Evolutionary conservation across 1,140 invertebrate genomes (phyloP).

Genomic region (Aplysia californica): DNA sequence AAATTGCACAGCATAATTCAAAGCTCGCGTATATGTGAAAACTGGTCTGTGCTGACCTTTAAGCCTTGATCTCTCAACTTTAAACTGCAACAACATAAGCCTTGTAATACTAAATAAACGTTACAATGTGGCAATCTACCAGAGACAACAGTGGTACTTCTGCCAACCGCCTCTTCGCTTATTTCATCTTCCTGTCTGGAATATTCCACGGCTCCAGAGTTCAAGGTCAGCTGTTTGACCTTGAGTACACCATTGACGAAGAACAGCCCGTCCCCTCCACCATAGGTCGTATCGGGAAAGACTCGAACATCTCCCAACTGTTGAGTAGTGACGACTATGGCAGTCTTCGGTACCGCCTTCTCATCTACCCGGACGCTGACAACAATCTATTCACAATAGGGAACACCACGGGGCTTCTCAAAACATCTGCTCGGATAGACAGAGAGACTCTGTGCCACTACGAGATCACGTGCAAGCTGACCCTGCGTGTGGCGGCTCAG

Average conservation of each 20-base stretch:
- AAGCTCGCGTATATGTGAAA: no score
- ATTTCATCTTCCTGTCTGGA: background rate
- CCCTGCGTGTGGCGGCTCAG: slow-evolving; percentile 31
- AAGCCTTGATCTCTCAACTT: background rate
- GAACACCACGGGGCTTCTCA: slow-evolving; percentile 28
- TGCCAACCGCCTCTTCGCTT: background rate
- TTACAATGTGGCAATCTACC: background rate
- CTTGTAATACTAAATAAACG: no score
- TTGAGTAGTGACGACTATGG: slow-evolving; percentile 21
- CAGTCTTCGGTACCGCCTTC: slow-evolving; percentile 18
- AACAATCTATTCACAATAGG: slow-evolving; percentile 19
- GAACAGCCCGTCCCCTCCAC: slow-evolving; percentile 3
- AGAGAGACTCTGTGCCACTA: slow-evolving; percentile 36
- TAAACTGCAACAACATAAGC: background rate
- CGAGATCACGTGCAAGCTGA: slow-evolving; percentile 40
- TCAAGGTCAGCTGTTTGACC: slow-evolving; percentile 17
- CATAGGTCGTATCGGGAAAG: slow-evolving; percentile 27
- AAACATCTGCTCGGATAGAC: slow-evolving; percentile 31
- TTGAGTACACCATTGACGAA: slow-evolving; percentile 27
- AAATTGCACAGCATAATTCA: no score
- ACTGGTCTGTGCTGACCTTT: background rate
- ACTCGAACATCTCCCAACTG: slow-evolving; percentile 28
- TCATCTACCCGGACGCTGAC: slow-evolving; percentile 13
- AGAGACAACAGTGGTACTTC: background rate
- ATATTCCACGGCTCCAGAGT: background rate